These are phyloP conservation scores for Oscheius sp. DNA, from an alignment of 2,888 invertebrate species.

Conservation along the genomic window DNA sequence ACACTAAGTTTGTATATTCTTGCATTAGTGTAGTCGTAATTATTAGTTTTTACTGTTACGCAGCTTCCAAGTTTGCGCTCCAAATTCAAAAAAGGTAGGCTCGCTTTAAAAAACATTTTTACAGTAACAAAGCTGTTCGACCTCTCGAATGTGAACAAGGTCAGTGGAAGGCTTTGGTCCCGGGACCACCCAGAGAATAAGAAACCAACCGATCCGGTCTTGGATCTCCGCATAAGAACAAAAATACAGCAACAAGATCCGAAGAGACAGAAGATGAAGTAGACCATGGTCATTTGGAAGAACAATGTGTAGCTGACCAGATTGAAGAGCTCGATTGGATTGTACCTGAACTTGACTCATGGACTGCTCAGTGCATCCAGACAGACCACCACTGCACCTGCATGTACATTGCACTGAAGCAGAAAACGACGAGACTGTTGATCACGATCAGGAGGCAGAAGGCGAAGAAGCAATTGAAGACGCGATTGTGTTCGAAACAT, in stretches of 20 bases:
- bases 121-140: too few relatives aligned
- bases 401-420: conserved; percentile 53
- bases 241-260: conserved; percentile 55
- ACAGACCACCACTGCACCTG: conserved; percentile 44
- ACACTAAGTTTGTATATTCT: too few relatives aligned
- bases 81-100: too few relatives aligned
- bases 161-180: not conserved
- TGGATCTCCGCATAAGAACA: conserved; percentile 39
- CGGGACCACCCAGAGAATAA: not conserved
- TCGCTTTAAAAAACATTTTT: too few relatives aligned
- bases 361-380: too few relatives aligned
- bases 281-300: conserved; percentile 48
- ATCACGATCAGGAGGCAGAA: conserved; percentile 44
- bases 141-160: not conserved
- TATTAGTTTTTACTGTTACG: too few relatives aligned
- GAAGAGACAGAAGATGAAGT: conserved; percentile 55
- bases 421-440: conserved; percentile 50
- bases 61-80: too few relatives aligned
- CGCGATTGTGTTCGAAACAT: conserved; percentile 42
- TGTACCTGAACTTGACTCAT: conserved; percentile 35
- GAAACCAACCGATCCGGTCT: not conserved
- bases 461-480: conserved; percentile 55
- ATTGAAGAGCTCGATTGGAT: conserved; percentile 56
- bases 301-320: conserved; percentile 49
- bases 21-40: too few relatives aligned